Evolutionary conservation across 2,113 vertebrate species (phyloP).

Genomic region (Furnarius figulus): DNA sequence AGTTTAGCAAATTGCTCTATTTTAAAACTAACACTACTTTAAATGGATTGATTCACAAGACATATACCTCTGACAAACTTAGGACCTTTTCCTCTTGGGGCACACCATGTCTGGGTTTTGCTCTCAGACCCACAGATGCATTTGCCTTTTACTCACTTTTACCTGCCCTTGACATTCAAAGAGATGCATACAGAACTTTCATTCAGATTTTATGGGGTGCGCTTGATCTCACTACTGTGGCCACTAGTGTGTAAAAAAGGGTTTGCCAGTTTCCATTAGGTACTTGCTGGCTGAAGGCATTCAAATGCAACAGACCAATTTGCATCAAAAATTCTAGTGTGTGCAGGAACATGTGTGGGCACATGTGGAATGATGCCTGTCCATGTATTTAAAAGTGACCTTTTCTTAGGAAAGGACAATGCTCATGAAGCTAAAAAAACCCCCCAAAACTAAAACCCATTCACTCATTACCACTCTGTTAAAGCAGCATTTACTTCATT

Average conservation of each 20-base stretch:
- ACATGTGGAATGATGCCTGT: not conserved
- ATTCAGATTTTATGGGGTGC: not conserved
- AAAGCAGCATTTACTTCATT: not conserved
- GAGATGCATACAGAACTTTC: not conserved
- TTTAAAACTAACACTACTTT: not conserved
- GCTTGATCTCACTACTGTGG: not conserved
- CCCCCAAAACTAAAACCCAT: not conserved
- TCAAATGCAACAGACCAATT: not conserved
- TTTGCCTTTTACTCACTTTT: not conserved
- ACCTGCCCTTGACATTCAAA: not conserved
- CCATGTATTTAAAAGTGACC: not conserved
- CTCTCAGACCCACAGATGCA: not conserved
- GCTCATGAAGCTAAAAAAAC: not conserved
- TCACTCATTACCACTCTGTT: not conserved
- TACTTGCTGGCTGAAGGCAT: not conserved
- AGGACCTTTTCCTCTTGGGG: not conserved
- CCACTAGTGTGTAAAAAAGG: not conserved
- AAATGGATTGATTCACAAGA: not conserved
- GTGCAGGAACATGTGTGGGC: fast-evolving
- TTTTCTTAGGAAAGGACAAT: not conserved
- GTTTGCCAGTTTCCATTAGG: not conserved
- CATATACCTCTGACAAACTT: not conserved
- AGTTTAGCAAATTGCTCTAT: not conserved
- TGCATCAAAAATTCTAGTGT: not conserved
- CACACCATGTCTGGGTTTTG: not conserved